Percentiles rank a stretch among this genome's conserved stretches.
Evolutionary conservation across 2,888 invertebrate genomes (phyloP).

Genomic region (Neoascia interrupta): DNA sequence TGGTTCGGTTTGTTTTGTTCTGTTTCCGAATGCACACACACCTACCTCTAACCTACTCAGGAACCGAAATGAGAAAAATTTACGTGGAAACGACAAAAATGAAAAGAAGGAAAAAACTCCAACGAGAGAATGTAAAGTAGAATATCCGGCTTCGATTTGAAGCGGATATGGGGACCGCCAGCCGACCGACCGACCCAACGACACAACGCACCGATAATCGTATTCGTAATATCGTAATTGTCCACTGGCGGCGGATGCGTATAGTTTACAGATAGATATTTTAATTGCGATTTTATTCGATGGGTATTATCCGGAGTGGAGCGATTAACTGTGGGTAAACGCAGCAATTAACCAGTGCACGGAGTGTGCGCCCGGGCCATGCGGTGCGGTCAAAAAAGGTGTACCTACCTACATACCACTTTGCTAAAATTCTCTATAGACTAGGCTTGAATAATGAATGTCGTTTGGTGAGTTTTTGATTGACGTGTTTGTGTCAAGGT

Average conservation of each 20-base stretch:
- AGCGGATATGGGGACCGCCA: conserved; percentile 58
- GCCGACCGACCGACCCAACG: conserved; percentile 15
- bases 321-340: conserved; percentile 36
- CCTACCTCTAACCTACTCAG: conserved; percentile 20
- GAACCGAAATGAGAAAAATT: conserved; percentile 34
- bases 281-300: conserved; percentile 55
- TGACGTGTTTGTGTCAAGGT: conserved; percentile 49
- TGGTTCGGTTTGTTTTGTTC: conserved; percentile 39
- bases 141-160: conserved; percentile 74
- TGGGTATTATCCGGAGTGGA: conserved; percentile 28
- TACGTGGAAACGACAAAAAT: no score
- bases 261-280: conserved; percentile 47
- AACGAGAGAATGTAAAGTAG: conserved; percentile 77
- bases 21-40: conserved; percentile 23
- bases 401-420: background rate
- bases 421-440: background rate
- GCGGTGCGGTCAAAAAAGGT: conserved; percentile 1
- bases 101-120: no score
- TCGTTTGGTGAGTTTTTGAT: conserved; percentile 30
- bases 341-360: conserved; percentile 17
- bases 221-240: conserved; percentile 57
- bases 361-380: conserved; percentile 5
- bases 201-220: conserved; percentile 51
- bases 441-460: conserved; percentile 31
- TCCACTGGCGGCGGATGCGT: conserved; percentile 59